A percentile compares a stretch with the other conserved stretches of the same genome.
Conservation (phyloP, 2,113 vertebrate species). For the Tragelaphus buxtoni region DNA sequence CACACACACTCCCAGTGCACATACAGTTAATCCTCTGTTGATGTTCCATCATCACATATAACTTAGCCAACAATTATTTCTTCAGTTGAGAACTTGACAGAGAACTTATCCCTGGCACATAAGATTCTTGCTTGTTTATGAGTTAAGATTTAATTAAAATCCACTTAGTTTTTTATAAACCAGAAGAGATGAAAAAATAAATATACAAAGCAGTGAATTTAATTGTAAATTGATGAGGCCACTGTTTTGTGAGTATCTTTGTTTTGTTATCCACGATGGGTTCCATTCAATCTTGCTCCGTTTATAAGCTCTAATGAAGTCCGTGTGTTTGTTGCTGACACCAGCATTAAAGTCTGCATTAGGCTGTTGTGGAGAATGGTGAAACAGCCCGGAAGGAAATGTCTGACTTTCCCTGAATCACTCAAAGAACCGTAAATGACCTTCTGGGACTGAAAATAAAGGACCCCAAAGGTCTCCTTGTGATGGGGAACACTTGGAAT, state of each 20-base stretch:
- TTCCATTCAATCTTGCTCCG: not conserved
- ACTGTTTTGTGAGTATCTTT: not conserved
- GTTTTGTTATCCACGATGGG: not conserved
- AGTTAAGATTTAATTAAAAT: slow-evolving; percentile 50
- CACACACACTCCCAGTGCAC: too few relatives aligned
- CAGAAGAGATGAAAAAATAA: slow-evolving; percentile 22
- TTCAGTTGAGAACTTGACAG: not conserved
- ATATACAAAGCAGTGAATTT: not conserved
- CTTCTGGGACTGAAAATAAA: slow-evolving; percentile 81
- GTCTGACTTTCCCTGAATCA: slow-evolving; percentile 81
- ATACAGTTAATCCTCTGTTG: not conserved
- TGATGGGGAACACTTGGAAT: slow-evolving; percentile 84
- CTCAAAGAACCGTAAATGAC: slow-evolving; percentile 77
- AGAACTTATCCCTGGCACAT: not conserved
- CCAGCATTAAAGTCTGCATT: not conserved
- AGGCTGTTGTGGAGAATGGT: slow-evolving; percentile 68
- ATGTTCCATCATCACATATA: not conserved
- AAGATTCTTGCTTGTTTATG: slow-evolving; percentile 25
- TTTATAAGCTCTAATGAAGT: not conserved
- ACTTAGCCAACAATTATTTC: not conserved
- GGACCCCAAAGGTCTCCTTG: slow-evolving; percentile 79
- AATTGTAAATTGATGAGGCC: not conserved
- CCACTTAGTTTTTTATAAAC: not conserved
- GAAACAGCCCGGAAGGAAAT: slow-evolving; percentile 62
- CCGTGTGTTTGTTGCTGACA: not conserved